These are phyloP conservation scores for Dolichomitus sp. DNA, from an alignment of 2,888 invertebrate species.

Conservation along the genomic window DNA sequence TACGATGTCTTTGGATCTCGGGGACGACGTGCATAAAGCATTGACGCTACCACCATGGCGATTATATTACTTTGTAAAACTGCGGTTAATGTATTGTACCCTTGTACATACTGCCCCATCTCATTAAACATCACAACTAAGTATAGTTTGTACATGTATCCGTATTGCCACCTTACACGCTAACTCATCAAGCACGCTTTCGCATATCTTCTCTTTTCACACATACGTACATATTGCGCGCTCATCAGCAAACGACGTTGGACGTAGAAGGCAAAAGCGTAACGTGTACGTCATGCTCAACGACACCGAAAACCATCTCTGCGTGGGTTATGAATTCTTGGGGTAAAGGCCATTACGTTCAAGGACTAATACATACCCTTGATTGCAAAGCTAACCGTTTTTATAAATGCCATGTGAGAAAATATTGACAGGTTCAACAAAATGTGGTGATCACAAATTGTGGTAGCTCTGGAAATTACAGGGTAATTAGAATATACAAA, in stretches of 20 bases:
- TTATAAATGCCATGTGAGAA: background rate
- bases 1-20: constrained; percentile 14
- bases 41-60: background rate
- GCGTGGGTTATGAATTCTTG: constrained; percentile 59
- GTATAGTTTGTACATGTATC: constrained; percentile 5
- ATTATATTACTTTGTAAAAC: constrained; percentile 20
- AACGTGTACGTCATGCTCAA: constrained; percentile 67
- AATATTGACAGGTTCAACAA: too few relatives aligned
- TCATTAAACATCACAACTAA: constrained; percentile 9
- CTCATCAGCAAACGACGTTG: constrained; percentile 46
- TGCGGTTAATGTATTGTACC: constrained; percentile 18
- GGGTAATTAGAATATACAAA: too few relatives aligned
- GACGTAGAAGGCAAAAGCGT: constrained; percentile 55
- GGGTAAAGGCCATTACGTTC: constrained; percentile 49
- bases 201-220: background rate
- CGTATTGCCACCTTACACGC: constrained; percentile 38
- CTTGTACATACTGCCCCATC: constrained; percentile 10
- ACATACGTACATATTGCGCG: background rate
- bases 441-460: too few relatives aligned
- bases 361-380: constrained; percentile 27
- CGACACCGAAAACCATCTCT: constrained; percentile 66
- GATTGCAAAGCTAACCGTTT: constrained; percentile 16
- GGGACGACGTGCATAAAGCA: constrained; percentile 1
- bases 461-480: too few relatives aligned
- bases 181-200: constrained; percentile 21